Percentiles rank a stretch among this genome's conserved stretches.
Evolutionary conservation across 1,140 invertebrate species (phyloP).

Genomic region (Magallana ariakensis): DNA sequence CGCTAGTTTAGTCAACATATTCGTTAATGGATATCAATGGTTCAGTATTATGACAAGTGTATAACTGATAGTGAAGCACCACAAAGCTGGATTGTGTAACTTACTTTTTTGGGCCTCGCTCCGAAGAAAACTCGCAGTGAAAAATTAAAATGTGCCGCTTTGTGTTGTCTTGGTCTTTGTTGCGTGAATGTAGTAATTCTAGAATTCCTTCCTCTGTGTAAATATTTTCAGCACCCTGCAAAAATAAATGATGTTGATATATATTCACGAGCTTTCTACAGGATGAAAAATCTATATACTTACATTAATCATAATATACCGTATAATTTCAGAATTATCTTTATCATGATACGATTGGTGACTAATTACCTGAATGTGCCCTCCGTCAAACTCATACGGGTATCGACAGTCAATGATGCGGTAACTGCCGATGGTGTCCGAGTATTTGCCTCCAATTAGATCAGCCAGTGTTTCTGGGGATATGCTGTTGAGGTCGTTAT

Average conservation of each 20-base stretch:
- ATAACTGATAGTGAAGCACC: not conserved
- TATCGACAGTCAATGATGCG: conserved; percentile 86
- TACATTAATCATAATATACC: too few relatives aligned
- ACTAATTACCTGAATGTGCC: conserved; percentile 87
- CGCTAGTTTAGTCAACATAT: not conserved
- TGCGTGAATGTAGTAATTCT: conserved; percentile 29
- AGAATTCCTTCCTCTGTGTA: conserved; percentile 88
- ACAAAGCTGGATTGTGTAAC: conserved; percentile 49
- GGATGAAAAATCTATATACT: too few relatives aligned
- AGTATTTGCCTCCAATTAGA: conserved; percentile 67
- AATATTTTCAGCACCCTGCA: conserved; percentile 88
- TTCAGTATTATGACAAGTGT: not conserved
- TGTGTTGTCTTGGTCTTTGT: conserved; percentile 49
- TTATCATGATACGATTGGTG: not conserved
- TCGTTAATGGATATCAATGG: too few relatives aligned
- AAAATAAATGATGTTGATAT: not conserved
- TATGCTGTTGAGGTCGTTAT: conserved; percentile 93
- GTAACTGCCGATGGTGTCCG: conserved; percentile 64
- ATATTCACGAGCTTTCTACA: not conserved
- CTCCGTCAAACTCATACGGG: conserved; percentile 97
- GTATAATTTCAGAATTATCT: too few relatives aligned
- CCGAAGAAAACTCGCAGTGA: conserved; percentile 98
- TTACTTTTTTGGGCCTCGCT: conserved; percentile 94
- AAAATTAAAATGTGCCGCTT: conserved; percentile 93
- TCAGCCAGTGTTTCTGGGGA: conserved; percentile 84